These are phyloP conservation scores for Macrophya alboannulata DNA, from an alignment of 2,888 invertebrate species.

Conservation along the genomic window DNA sequence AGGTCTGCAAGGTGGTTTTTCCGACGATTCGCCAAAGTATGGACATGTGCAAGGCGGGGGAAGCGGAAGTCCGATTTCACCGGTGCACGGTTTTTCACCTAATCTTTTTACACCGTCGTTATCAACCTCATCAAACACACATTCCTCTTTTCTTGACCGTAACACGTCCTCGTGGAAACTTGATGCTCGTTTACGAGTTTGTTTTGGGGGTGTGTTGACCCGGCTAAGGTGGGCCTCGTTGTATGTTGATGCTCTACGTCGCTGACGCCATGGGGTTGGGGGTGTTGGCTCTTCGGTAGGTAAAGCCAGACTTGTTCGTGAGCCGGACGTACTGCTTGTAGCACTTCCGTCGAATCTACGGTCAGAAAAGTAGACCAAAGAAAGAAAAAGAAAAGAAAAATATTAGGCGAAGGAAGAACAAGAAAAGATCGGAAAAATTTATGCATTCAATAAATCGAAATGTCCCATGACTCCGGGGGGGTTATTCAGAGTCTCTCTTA, in stretches of 20 bases:
- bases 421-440: conserved; percentile 17
- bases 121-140: conserved; percentile 68
- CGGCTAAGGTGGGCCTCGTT: conserved; percentile 80
- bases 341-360: conserved; percentile 70
- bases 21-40: conserved; percentile 88
- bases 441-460: conserved; percentile 13
- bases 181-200: conserved; percentile 79
- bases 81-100: conserved; percentile 59
- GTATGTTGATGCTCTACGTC: conserved; percentile 81
- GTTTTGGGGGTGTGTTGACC: conserved; percentile 77
- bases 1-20: conserved; percentile 79
- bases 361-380: conserved; percentile 19
- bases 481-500: background rate
- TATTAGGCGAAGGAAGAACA: conserved; percentile 31
- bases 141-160: conserved; percentile 60
- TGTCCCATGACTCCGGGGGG: conserved; percentile 33
- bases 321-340: conserved; percentile 70
- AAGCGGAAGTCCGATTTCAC: conserved; percentile 80
- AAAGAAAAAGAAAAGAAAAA: conserved; percentile 36
- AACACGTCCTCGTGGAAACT: conserved; percentile 80
- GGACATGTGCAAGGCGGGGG: conserved; percentile 92
- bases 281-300: conserved; percentile 66
- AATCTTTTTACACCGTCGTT: conserved; percentile 77
- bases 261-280: conserved; percentile 69
- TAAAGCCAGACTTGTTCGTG: conserved; percentile 69